Conservation (phyloP, 92 coral and sea anemone species). For the Scolanthus callimorphus region DNA sequence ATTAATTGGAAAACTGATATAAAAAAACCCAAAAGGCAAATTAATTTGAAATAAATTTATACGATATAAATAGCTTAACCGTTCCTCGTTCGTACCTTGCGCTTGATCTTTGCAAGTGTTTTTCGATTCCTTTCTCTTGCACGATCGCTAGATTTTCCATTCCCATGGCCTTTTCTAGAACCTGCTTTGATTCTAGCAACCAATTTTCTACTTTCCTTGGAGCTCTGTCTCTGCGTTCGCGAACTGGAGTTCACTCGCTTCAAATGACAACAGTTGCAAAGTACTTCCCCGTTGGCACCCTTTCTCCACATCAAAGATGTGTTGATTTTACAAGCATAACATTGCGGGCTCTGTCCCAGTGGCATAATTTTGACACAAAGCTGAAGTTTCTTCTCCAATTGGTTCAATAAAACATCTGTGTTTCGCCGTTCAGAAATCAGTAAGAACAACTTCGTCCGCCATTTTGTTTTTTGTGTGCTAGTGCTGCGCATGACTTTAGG, state of each 20-base stretch:
- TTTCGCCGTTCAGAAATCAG: neutral
- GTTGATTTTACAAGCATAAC: slow-evolving; percentile 94
- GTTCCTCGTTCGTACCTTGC: slow-evolving; percentile 59
- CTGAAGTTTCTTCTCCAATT: neutral
- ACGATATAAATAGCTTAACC: too few species aligned
- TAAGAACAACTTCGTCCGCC: neutral
- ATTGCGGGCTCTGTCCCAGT: slow-evolving; percentile 79
- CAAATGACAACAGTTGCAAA: slow-evolving; percentile 97
- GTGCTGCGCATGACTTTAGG: too few species aligned
- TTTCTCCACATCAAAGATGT: slow-evolving; percentile 96
- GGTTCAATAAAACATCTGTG: neutral
- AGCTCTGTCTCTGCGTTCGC: slow-evolving; percentile 89
- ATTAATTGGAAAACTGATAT: too few species aligned
- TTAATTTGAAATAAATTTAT: too few species aligned
- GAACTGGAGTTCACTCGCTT: slow-evolving; percentile 86
- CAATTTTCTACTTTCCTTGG: slow-evolving; percentile 81
- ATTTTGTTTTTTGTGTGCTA: neutral
- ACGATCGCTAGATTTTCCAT: slow-evolving; percentile 92
- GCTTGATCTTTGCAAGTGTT: slow-evolving; percentile 63
- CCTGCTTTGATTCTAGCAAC: slow-evolving; percentile 85
- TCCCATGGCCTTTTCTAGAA: slow-evolving; percentile 79
- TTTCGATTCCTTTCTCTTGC: slow-evolving; percentile 75
- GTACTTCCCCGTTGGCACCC: slow-evolving; percentile 88
- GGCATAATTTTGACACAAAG: slow-evolving; percentile 77
- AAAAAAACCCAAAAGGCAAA: too few species aligned